phyloP scores from a whole-genome alignment of 30 jellyfish, hydroid and myxozoan genomes.

The Cassiopea xamachana region DNA sequence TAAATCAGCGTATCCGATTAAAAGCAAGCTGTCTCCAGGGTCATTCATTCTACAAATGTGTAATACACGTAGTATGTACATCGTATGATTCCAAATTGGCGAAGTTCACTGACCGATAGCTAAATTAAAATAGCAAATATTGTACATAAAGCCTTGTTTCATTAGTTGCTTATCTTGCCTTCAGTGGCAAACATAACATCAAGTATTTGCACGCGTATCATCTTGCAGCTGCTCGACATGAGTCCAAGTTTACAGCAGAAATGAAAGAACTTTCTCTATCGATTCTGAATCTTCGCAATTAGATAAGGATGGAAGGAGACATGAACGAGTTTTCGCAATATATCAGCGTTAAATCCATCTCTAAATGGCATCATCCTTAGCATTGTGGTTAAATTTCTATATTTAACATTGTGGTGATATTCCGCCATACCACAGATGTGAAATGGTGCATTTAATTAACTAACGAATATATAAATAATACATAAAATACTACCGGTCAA shows the following conservation, averaged over 20 bases:
- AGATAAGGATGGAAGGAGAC: background rate
- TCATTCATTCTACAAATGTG: background rate
- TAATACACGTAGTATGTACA: background rate
- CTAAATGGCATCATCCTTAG: background rate
- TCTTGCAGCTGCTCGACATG: background rate
- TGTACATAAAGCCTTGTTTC: conserved; percentile 4
- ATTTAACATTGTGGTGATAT: no score
- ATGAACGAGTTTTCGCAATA: background rate
- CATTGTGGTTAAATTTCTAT: background rate
- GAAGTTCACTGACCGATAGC: background rate
- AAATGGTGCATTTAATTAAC: no score
- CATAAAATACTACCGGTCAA: no score
- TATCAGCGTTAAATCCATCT: background rate
- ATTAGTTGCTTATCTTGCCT: background rate
- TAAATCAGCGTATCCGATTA: no score
- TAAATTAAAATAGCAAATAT: background rate
- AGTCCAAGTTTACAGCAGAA: background rate
- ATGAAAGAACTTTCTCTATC: background rate
- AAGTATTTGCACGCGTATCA: background rate
- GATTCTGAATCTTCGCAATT: background rate
- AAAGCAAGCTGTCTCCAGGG: background rate
- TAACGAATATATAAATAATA: no score
- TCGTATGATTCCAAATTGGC: background rate
- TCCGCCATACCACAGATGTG: no score
- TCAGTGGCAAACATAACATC: background rate